phyloP scores from a whole-genome alignment of 2,113 vertebrate species.

The Equus quagga region DNA sequence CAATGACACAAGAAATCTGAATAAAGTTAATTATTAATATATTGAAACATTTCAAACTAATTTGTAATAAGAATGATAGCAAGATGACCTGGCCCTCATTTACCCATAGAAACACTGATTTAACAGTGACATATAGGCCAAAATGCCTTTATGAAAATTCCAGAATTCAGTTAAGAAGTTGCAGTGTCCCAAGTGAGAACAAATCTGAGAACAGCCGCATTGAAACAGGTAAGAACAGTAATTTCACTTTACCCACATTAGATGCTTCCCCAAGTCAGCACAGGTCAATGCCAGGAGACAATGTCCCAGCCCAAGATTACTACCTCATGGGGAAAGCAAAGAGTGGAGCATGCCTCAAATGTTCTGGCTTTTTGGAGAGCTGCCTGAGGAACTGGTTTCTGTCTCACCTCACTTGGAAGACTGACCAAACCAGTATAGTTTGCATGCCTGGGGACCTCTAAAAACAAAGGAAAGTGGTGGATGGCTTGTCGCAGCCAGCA shows the following conservation, averaged over 20 bases:
- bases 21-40: background rate
- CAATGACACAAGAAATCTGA: background rate
- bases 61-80: background rate
- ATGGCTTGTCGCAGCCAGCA: background rate
- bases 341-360: background rate
- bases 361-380: background rate
- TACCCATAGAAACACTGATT: background rate
- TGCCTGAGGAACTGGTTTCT: background rate
- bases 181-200: background rate
- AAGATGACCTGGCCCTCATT: background rate
- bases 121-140: background rate
- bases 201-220: background rate
- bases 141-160: background rate
- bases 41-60: slow-evolving; percentile 16
- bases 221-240: background rate
- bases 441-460: background rate
- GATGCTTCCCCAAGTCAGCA: background rate
- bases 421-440: background rate
- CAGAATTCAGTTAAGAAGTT: background rate
- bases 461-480: background rate
- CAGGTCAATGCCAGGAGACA: background rate
- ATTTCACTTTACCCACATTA: background rate
- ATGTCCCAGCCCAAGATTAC: background rate
- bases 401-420: background rate
- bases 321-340: background rate